These are phyloP conservation scores for Lampris incognitus DNA, from an alignment of 2,113 vertebrate genomes.

Conservation along the genomic window DNA sequence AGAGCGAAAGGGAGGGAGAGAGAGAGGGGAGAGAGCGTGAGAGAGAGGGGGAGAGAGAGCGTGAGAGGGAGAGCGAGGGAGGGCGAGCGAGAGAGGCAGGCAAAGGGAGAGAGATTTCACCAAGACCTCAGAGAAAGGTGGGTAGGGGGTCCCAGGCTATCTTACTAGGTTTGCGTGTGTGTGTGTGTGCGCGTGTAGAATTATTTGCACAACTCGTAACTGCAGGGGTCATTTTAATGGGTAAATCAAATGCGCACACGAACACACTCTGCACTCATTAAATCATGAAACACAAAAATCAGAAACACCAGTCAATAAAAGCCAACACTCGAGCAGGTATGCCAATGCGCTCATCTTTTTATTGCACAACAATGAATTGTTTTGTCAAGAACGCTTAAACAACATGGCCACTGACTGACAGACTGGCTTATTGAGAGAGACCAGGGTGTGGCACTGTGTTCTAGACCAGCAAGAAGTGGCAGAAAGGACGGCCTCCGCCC, in stretches of 20 bases:
- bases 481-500: constrained; percentile 70
- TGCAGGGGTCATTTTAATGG: constrained; percentile 6
- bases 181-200: constrained; percentile 17
- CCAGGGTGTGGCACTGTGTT: constrained; percentile 76
- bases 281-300: neutral
- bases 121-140: constrained; percentile 53
- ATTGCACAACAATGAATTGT: constrained; percentile 90
- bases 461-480: constrained; percentile 68
- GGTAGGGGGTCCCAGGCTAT: constrained; percentile 43
- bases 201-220: constrained; percentile 34
- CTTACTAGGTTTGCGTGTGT: constrained; percentile 58
- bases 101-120: constrained; percentile 54
- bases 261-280: neutral
- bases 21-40: constrained; percentile 21
- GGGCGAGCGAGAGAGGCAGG: constrained; percentile 13
- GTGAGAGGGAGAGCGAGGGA: constrained; percentile 1
- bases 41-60: constrained; percentile 17
- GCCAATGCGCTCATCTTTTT: constrained; percentile 90
- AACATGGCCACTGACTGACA: constrained; percentile 84
- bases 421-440: constrained; percentile 82
- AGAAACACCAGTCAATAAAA: constrained; percentile 49
- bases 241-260: neutral
- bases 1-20: constrained; percentile 40
- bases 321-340: constrained; percentile 70
- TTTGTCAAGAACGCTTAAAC: constrained; percentile 82